Evolutionary conservation across 2,888 invertebrate genomes (phyloP).

Genomic region (Epirrita christyi): DNA sequence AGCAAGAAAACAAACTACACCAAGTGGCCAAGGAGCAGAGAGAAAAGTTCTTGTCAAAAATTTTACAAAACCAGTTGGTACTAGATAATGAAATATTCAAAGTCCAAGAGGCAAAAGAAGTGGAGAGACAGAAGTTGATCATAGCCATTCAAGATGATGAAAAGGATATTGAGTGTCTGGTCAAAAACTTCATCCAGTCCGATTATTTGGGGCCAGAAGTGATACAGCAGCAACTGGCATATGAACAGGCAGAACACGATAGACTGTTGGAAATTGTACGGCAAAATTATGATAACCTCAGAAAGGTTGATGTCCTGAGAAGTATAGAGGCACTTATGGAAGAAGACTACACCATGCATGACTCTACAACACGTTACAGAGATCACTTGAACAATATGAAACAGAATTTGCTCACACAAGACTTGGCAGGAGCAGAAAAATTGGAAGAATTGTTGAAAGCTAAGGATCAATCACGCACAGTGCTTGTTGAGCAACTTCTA

Average conservation of each 20-base stretch:
- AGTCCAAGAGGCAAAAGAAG: constrained; percentile 88
- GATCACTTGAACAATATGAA: constrained; percentile 87
- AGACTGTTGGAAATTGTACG: constrained; percentile 85
- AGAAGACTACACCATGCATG: constrained; percentile 86
- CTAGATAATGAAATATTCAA: constrained; percentile 88
- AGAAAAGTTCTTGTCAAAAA: constrained; percentile 81
- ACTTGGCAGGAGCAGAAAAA: constrained; percentile 86
- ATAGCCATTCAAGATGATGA: constrained; percentile 87
- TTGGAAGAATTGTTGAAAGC: constrained; percentile 85
- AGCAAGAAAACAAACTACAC: constrained; percentile 87
- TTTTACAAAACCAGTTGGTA: constrained; percentile 86
- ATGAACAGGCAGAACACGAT: constrained; percentile 88
- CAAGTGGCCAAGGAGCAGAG: constrained; percentile 86
- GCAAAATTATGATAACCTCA: constrained; percentile 84
- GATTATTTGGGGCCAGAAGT: constrained; percentile 85
- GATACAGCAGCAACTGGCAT: constrained; percentile 86
- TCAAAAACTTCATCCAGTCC: constrained; percentile 86
- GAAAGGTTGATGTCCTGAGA: constrained; percentile 87
- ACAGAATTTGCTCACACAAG: constrained; percentile 83
- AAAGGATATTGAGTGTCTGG: constrained; percentile 85
- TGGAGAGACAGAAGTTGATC: constrained; percentile 85
- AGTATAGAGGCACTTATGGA: constrained; percentile 89
- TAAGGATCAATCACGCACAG: constrained; percentile 86
- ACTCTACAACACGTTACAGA: constrained; percentile 86
- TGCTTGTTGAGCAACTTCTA: constrained; percentile 85